phyloP scores from a whole-genome alignment of 2,113 vertebrate genomes.

The Chlorodrepanis virens region DNA sequence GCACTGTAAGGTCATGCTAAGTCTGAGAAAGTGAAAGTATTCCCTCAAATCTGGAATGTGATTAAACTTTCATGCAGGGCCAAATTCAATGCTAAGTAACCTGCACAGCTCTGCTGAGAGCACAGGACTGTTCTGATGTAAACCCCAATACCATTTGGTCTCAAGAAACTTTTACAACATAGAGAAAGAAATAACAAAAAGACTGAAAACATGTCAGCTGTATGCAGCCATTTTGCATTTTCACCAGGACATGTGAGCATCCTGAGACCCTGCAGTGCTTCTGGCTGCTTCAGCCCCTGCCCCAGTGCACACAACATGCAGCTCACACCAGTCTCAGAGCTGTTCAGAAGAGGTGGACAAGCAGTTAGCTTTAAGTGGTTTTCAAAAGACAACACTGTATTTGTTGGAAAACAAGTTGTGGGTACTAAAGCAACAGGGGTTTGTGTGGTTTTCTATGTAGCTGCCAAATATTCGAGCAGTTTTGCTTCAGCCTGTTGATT shows the following conservation, averaged over 20 bases:
- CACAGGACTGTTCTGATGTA: background rate
- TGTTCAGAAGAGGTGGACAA: background rate
- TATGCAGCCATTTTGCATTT: background rate
- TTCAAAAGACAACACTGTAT: background rate
- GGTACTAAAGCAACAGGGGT: background rate
- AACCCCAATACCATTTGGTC: rapidly evolving
- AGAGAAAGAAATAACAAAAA: background rate
- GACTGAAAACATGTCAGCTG: background rate
- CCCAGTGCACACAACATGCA: rapidly evolving
- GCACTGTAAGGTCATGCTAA: background rate
- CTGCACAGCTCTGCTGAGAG: background rate
- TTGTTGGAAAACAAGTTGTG: background rate
- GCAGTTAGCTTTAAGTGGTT: background rate
- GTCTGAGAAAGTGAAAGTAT: background rate
- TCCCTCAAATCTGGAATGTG: background rate
- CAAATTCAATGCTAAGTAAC: background rate
- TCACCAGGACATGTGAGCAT: background rate
- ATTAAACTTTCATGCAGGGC: background rate
- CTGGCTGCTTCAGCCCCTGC: background rate
- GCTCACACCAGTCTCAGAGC: rapidly evolving
- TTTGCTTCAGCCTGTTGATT: background rate
- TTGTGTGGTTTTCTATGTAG: background rate
- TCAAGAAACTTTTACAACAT: background rate
- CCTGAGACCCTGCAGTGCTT: background rate
- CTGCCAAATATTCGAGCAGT: background rate